Evolutionary conservation across 2,113 vertebrate species (phyloP), one percentile per base, ranked within the genome.

Genomic region (Rhombomys opimus): DNA sequence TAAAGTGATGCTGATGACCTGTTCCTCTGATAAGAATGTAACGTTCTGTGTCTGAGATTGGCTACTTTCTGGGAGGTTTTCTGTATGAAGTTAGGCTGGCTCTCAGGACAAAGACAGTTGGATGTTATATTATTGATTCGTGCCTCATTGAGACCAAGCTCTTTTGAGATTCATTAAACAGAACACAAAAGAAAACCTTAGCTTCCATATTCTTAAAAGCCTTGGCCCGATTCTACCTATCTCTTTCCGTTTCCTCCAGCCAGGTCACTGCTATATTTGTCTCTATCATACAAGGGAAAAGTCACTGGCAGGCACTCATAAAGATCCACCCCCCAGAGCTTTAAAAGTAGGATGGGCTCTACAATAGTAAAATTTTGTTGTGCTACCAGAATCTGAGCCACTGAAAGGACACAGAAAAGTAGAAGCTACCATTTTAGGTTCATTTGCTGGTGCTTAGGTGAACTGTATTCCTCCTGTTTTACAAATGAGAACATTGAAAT

Each of bases 91-190:
- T 1, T 46, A 10, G 54, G n/a, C 67, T 68, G 4, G 52, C 46
- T 46, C 46, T 46, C 8, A 57, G 82, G 18, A 22, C 65, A 22
- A 73, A 65, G 65, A 59, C 20, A 95, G 7, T 1, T 57, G 87
- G 20, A 41, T 10, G 86, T 95, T 96, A 59, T 32, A n/a, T 68
- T 96, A 93, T 27, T 90, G 67, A 95, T 96, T 92, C 95, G 65
- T 96, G 14, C 12, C 73, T 92, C 65, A 91, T 67, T 67, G 54
- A 17, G 10, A 76, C 15, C 63, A 85, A 89, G 5, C 78, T 5
- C 15, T 91, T 94, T 95, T 7, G 38, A 93, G 75, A 97, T 68
- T 78, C 27, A 38, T 95, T 93, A 81, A 94, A 97, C 54, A 92
- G 97, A 75, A 84, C 8, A 91, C 68, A n/a, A 95, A 91, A 94